Evolutionary conservation across 2,113 vertebrate species (phyloP), one percentile per base, ranked within the genome.

Genomic region (Lanius ludovicianus): DNA sequence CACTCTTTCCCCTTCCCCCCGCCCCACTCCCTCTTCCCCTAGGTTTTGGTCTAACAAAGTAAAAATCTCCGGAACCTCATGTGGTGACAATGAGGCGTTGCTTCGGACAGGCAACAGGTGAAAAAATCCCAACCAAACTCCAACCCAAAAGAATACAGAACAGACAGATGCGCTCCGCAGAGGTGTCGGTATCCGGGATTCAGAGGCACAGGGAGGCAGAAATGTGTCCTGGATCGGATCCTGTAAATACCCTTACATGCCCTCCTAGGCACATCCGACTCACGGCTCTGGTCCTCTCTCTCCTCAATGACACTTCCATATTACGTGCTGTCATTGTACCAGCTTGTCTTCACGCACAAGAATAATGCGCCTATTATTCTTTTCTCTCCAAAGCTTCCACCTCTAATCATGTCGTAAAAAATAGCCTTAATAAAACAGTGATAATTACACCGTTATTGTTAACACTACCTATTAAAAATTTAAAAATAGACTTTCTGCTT

Each of bases 361-460:
- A 96, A 91, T 93, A 96, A 85, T 81, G 62, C 46, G 1, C 55
- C 82, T 65, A 65, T 95, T 92, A 92, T 94, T 96, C 93, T 88
- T 57, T 87, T 97, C 87, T 90, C 46, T 81, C 82, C 92, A 87
- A 96, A 84, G 56, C 39, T 96, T 95, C 89, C 77, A 90, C 70
- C 53, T 92, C 87, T 92, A 95, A 87, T 91, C 64, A 44, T 95
- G 93, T 96, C 67, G 79, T 96, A 92, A 97, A 96, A 97, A 95
- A 93, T 95, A 95, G 62, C 87, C 89, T 95, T 97, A 96, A 95
- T 97, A 96, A 96, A 97, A 96, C 63, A 96, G 89, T 80, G 94
- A 96, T 97, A 93, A 97, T 97, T 91, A 96, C 64, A 25, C 86
- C 83, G 93, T 97, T 93, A 96, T 94, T 96, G 84, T 96, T 97